Conservation (phyloP, 2,113 vertebrate genomes). For the Mastomys coucha region DNA sequence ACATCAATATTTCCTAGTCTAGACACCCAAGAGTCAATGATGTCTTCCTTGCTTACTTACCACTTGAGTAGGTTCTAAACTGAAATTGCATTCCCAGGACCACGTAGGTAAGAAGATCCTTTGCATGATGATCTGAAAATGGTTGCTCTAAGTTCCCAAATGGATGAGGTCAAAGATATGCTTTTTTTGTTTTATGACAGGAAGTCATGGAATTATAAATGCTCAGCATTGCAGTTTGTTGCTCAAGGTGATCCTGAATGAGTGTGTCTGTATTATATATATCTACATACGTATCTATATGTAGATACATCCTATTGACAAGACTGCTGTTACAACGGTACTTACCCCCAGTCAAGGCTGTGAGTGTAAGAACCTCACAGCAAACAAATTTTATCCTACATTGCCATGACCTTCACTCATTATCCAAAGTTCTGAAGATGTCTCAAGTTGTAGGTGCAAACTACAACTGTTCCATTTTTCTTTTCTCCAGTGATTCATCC, state of each 20-base stretch:
- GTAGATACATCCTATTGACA: neutral
- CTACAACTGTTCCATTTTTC: neutral
- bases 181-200: constrained; percentile 5
- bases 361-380: constrained; percentile 34
- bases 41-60: neutral
- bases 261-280: neutral
- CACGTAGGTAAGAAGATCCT: neutral
- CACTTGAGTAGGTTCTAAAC: neutral
- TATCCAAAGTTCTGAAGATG: neutral
- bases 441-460: constrained; percentile 6
- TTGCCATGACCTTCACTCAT: constrained; percentile 33
- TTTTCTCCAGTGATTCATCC: neutral
- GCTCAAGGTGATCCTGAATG: neutral
- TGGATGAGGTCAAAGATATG: neutral
- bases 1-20: neutral
- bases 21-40: neutral
- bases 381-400: neutral
- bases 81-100: neutral
- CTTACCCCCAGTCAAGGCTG: neutral
- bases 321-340: neutral
- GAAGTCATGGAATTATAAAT: neutral
- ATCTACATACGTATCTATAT: too few species aligned
- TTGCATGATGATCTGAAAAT: neutral
- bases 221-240: neutral
- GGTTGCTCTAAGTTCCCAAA: neutral